Conservation (phyloP, 2,888 invertebrate species). For the Microplitis manilae region DNA sequence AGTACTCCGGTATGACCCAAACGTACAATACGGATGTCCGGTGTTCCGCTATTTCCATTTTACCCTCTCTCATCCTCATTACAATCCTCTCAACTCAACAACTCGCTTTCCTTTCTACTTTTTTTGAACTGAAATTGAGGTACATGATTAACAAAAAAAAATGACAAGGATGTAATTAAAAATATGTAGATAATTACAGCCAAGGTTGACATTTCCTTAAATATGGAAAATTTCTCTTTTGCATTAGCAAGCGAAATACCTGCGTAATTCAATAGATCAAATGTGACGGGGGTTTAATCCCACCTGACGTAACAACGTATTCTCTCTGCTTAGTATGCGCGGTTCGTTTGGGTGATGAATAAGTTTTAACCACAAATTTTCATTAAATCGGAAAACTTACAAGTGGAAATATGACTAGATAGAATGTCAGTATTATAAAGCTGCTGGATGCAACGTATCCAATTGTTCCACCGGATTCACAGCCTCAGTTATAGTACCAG, state of each 20-base stretch:
- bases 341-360: not conserved
- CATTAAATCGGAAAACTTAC: not conserved
- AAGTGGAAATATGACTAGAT: not conserved
- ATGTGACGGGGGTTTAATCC: not conserved
- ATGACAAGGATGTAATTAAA: not conserved
- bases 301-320: not conserved
- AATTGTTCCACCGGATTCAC: not conserved
- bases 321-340: not conserved
- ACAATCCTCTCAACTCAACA: slow-evolving; percentile 18
- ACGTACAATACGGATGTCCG: slow-evolving; percentile 67
- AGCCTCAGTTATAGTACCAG: not conserved
- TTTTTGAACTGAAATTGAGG: not conserved
- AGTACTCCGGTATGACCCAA: slow-evolving; percentile 33
- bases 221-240: not conserved
- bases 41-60: slow-evolving; percentile 63
- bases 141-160: not conserved
- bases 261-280: not conserved
- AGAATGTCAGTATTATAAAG: not conserved
- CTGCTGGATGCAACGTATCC: not conserved
- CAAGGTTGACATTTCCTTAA: not conserved
- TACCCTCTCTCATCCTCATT: slow-evolving; percentile 47
- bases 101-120: slow-evolving; percentile 35
- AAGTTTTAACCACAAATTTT: not conserved
- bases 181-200: not conserved
- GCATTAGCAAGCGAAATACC: not conserved